Percentiles rank a stretch among this genome's conserved stretches.
Evolutionary conservation across 2,888 invertebrate species (phyloP).

Genomic region (Eristalis arbustorum): DNA sequence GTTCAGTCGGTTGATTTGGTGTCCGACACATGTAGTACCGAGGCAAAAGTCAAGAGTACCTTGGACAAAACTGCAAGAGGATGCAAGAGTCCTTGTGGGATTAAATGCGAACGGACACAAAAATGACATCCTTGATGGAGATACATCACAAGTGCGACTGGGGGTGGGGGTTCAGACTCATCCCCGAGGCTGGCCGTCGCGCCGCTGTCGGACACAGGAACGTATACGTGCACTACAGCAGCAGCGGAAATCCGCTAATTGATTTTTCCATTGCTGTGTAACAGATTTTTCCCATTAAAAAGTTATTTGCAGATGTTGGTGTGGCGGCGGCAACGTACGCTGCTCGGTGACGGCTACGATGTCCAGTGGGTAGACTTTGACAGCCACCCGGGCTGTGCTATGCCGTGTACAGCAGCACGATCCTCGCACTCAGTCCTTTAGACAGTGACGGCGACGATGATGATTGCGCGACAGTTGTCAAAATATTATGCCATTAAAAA

Average conservation of each 20-base stretch:
- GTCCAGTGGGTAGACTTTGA: background rate
- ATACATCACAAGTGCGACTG: background rate
- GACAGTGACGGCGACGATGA: slow-evolving; percentile 12
- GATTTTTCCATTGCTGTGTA: slow-evolving; percentile 20
- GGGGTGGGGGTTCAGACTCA: background rate
- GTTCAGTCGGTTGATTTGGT: background rate
- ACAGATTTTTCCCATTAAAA: slow-evolving; percentile 44
- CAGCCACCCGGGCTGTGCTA: background rate
- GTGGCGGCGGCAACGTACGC: background rate
- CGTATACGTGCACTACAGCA: background rate
- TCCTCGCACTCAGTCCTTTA: background rate
- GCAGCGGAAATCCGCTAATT: slow-evolving; percentile 19
- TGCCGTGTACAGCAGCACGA: background rate
- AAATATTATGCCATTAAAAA: slow-evolving; percentile 47
- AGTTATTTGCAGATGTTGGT: slow-evolving; percentile 15
- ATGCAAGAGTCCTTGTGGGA: background rate
- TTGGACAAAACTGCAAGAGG: background rate
- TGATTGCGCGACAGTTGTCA: slow-evolving; percentile 29
- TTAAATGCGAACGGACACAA: background rate
- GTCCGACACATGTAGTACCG: background rate
- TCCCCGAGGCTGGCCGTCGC: background rate
- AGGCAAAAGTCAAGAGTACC: background rate
- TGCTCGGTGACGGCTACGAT: background rate
- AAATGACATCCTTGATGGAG: background rate
- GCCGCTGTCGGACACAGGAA: background rate